Base-by-base conservation (phyloP, 2,888 invertebrate species). In the Drosophila nr. perissopoda region DNA sequence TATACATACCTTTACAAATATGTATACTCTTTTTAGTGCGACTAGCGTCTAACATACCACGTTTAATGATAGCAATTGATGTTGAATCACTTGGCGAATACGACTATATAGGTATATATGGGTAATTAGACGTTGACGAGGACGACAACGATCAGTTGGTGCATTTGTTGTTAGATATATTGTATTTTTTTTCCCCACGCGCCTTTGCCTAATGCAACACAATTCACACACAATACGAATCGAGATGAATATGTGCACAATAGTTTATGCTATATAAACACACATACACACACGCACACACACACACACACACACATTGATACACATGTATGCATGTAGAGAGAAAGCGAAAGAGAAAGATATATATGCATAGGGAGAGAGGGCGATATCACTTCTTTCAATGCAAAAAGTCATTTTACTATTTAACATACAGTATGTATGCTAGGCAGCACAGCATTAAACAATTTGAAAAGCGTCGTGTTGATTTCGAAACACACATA, bases 111-210 rank as follows among this genome's bases (percentile, higher is more conserved):
- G 54, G 34, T 67, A 49, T 49, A 70, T 68, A 80, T 68, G 63
- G 68, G 76, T 76, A 59, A 53, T 64, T 66, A 52, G 56, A 72
- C 40, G 51, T 27, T 62, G 52, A 78, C 36, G 69, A 70, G 48
- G 76, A 70, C 48, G 64, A 87, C 58, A 74, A 82, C 61, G 77
- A 74, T 81, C 71, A 81, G 85, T 81, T 86, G 89, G 86, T 86
- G 86, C 86, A 86, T 86, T 86, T 86, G 88, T 86, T 86, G 86
- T 86, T 86, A 89, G 79, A 85, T 86, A 79, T 89, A 88, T 84
- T 84, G 88, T 82, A 87, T 77, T 85, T 86, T 79, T 79, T 86
- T 69, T 2, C 68, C 76, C 87, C 76, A 76, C 68, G 72, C 78
- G 78, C 80, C 80, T 78, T 78, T 78, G 78, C 80, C 76, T 72